Conservation (phyloP, 2,888 invertebrate species). For the Dugesia japonica region DNA sequence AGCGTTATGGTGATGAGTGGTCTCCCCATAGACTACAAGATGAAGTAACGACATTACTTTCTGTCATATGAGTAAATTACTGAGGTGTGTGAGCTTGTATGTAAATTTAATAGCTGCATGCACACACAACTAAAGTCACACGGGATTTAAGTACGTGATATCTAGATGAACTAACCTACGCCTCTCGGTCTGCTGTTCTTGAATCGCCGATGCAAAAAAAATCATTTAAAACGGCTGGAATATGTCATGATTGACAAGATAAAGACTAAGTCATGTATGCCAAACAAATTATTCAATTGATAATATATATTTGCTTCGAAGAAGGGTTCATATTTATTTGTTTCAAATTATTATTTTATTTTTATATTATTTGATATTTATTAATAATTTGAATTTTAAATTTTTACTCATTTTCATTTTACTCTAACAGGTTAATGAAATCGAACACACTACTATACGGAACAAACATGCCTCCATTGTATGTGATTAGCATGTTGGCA, state of each 20-base stretch:
- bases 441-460: neutral
- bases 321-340: neutral
- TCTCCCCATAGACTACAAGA: neutral
- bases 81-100: neutral
- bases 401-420: neutral
- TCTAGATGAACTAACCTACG: slow-evolving; percentile 10
- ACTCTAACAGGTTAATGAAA: neutral
- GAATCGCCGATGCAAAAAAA: slow-evolving; percentile 11
- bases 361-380: too few relatives aligned
- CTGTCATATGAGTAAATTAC: neutral
- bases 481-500: slow-evolving; percentile 11
- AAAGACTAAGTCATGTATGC: slow-evolving; percentile 1
- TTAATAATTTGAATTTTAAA: too few relatives aligned
- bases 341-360: too few relatives aligned
- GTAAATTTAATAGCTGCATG: neutral
- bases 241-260: slow-evolving; percentile 11
- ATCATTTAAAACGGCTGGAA: neutral
- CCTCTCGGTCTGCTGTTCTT: neutral
- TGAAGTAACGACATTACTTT: neutral
- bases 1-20: slow-evolving; percentile 16
- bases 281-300: slow-evolving; percentile 3
- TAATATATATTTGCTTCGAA: neutral
- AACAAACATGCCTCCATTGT: neutral
- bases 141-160: slow-evolving; percentile 16
- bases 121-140: neutral